Percentiles rank a stretch among this genome's conserved stretches.
These are phyloP conservation scores for Oscheius sp. DNA, from an alignment of 2,888 invertebrate species.

Conservation along the genomic window DNA sequence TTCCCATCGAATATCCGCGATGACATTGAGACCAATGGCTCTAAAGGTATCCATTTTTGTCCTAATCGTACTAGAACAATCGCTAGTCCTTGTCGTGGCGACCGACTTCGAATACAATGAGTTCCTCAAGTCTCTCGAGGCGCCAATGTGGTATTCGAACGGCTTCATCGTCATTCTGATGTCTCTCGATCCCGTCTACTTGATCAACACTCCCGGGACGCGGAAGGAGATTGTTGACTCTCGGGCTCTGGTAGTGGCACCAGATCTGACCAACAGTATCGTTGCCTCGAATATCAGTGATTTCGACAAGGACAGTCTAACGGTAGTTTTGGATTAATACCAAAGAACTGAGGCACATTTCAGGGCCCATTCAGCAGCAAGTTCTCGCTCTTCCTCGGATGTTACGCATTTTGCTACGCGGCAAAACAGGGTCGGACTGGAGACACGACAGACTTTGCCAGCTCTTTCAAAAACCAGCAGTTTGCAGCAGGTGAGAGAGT, in stretches of 20 bases:
- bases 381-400: conserved; percentile 33
- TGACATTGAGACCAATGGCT: conserved; percentile 22
- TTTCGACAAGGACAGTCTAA: conserved; percentile 4
- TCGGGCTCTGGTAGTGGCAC: conserved; percentile 17
- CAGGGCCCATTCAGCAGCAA: conserved; percentile 12
- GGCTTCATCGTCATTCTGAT: conserved; percentile 31
- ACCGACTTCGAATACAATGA: conserved; percentile 26
- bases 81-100: conserved; percentile 24
- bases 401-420: conserved; percentile 36
- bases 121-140: conserved; percentile 23
- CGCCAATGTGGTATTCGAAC: conserved; percentile 20
- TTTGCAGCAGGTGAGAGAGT: conserved; percentile 2
- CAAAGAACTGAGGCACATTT: not conserved
- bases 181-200: conserved; percentile 9
- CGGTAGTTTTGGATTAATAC: not conserved
- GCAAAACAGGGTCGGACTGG: conserved; percentile 8
- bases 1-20: conserved; percentile 22
- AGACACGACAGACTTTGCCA: conserved; percentile 24
- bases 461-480: conserved; percentile 18
- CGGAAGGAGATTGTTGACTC: conserved; percentile 29
- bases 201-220: conserved; percentile 5
- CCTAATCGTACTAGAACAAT: too few species aligned
- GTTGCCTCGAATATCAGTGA: conserved; percentile 17
- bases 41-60: conserved; percentile 9
- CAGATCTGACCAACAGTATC: conserved; percentile 4